Evolutionary conservation across 2,888 invertebrate species (phyloP).

Genomic region (Anticlea derivata): DNA sequence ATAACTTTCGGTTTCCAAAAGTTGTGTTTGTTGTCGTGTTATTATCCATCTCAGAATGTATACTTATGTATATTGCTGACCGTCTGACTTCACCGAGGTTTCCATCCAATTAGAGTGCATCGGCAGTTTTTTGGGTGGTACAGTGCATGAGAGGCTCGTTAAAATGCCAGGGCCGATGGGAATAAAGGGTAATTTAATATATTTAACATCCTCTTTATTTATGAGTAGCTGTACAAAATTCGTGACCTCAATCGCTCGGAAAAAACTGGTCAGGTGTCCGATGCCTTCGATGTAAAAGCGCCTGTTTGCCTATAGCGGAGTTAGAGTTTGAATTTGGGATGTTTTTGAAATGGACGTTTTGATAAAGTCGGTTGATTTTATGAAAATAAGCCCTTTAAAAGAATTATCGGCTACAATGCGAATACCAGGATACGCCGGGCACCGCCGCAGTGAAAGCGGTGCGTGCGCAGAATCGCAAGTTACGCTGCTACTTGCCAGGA

Average conservation of each 20-base stretch:
- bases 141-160: conserved; percentile 64
- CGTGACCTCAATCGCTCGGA: conserved; percentile 63
- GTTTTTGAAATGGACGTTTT: background rate
- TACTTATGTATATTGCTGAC: conserved; percentile 11
- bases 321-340: background rate
- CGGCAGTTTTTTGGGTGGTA: conserved; percentile 55
- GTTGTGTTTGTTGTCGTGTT: conserved; percentile 8
- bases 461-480: conserved; percentile 70
- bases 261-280: conserved; percentile 39
- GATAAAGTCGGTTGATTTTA: background rate
- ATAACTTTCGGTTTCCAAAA: conserved; percentile 7
- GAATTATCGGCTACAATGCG: conserved; percentile 21
- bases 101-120: conserved; percentile 64
- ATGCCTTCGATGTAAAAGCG: conserved; percentile 7
- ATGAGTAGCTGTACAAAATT: conserved; percentile 56
- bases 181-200: conserved; percentile 64
- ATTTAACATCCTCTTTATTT: conserved; percentile 65
- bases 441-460: conserved; percentile 71
- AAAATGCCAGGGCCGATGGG: conserved; percentile 63
- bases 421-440: conserved; percentile 65
- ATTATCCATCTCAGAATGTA: conserved; percentile 11
- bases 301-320: background rate
- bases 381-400: conserved; percentile 11
- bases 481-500: conserved; percentile 67
- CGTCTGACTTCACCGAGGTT: conserved; percentile 39